Evolutionary conservation across 2,797 vertebrate species (phyloP), one percentile per base, ranked within the genome.

Genomic region (Tangara arthus): DNA sequence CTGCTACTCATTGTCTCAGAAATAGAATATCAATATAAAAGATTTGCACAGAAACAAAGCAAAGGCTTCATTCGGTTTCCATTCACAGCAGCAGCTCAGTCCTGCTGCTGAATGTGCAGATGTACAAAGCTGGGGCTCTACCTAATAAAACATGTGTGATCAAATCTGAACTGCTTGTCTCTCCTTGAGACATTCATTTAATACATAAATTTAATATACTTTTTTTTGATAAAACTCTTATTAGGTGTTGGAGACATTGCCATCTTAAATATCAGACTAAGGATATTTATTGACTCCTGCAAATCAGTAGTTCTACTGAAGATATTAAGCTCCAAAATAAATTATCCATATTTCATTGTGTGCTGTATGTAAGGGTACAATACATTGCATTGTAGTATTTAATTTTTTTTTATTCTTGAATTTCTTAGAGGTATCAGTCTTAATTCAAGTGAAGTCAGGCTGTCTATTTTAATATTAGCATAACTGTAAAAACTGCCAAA

Each of bases 201-300:
- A 92, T 90, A 69, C 79, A 78, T 78, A 85, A 78, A 94, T 93
- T 92, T 94, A 96, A 92, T 90, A 96, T 77, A 85, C 49, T 93
- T 88, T 83, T 88, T 81, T 90, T 80, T 89, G 87, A 97, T 91
- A 95, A 87, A 95, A 68, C 60, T 80, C 83, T 73, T 96, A 89
- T 64, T 90, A 90, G 78, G 56, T 83, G 55, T 90, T 82, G 69
- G 75, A 90, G 81, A 80, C 7, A 1, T 55, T 93, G n/a, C 83
- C 79, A 14, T 94, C 69, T 92, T 91, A 95, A 89, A 89, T 91
- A 95, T 86, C 87, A 63, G 81, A 55, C 70, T 61, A 47, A 83
- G 87, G 50, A 82, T 92, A 92, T 89, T 93, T 94, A 85, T 55
- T 80, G 87, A 82, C 68, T 90, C 60, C 55, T 65, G 53, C 49